Percentiles rank a stretch among this genome's conserved stretches.
Evolutionary conservation across 2,113 vertebrate species (phyloP).

Genomic region (Hippoglossus stenolepis): DNA sequence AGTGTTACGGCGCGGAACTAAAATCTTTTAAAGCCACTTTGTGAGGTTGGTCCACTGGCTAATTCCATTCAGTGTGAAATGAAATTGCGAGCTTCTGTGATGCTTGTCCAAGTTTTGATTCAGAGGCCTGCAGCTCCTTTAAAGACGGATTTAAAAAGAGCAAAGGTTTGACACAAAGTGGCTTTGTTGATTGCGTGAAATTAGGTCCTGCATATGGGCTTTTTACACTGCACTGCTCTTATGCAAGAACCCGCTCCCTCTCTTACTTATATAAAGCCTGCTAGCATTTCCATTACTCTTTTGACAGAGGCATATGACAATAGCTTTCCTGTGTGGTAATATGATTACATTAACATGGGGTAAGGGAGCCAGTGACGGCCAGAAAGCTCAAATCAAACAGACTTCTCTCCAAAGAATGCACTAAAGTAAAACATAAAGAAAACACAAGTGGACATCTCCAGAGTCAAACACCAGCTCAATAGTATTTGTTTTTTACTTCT

Average conservation of each 20-base stretch:
- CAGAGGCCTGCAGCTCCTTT: constrained; percentile 65
- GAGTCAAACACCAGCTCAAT: neutral
- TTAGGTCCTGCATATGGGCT: constrained; percentile 64
- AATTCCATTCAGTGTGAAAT: constrained; percentile 76
- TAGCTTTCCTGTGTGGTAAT: constrained; percentile 66
- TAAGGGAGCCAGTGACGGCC: constrained; percentile 51
- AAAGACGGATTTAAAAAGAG: constrained; percentile 74
- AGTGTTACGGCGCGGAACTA: constrained; percentile 64
- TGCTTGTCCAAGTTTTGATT: constrained; percentile 70
- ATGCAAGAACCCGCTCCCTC: constrained; percentile 43
- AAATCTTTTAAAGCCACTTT: constrained; percentile 74
- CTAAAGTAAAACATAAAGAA: constrained; percentile 35
- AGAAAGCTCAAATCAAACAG: constrained; percentile 46
- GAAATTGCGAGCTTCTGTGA: constrained; percentile 70
- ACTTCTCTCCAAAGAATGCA: constrained; percentile 26
- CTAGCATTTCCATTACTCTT: constrained; percentile 64
- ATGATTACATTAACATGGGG: constrained; percentile 73
- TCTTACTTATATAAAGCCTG: constrained; percentile 63
- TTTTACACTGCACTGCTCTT: constrained; percentile 53
- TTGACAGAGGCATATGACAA: constrained; percentile 71
- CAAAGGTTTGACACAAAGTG: constrained; percentile 75
- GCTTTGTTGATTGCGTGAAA: constrained; percentile 81
- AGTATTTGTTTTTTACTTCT: neutral
- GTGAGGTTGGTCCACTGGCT: constrained; percentile 65
- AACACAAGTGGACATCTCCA: neutral